A percentile compares a stretch with the other conserved stretches of the same genome.
Evolutionary conservation across 2,888 invertebrate species (phyloP).

Genomic region (Drosophila mettleri): DNA sequence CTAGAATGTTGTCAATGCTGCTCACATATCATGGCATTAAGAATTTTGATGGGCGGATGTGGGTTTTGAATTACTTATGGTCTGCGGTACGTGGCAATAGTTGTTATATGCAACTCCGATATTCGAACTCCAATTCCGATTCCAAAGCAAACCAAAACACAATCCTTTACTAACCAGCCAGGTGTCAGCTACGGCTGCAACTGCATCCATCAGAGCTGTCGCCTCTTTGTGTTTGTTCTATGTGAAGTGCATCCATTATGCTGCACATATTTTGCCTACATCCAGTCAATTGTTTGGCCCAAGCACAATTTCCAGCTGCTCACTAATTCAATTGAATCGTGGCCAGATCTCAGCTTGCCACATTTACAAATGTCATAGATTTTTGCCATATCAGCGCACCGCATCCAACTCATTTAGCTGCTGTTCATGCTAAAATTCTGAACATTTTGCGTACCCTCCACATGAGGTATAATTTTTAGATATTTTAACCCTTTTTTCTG

Average conservation of each 20-base stretch:
- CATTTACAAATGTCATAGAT: conserved; percentile 45
- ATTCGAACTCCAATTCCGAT: neutral
- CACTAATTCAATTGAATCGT: conserved; percentile 63
- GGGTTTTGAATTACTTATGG: conserved; percentile 50
- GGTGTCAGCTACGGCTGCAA: conserved; percentile 40
- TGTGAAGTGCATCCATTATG: conserved; percentile 67
- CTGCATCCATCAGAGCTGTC: conserved; percentile 60
- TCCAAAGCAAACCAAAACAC: conserved; percentile 16
- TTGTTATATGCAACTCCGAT: neutral
- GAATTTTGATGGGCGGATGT: conserved; percentile 64
- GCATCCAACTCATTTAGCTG: conserved; percentile 47
- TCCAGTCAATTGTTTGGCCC: conserved; percentile 49
- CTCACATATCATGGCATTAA: conserved; percentile 43
- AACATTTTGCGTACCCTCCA: conserved; percentile 40
- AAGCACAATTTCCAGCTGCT: conserved; percentile 67
- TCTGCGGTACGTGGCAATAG: conserved; percentile 5
- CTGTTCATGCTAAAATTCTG: conserved; percentile 31
- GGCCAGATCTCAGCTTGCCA: conserved; percentile 30
- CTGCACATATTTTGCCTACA: conserved; percentile 41
- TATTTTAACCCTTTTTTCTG: conserved; percentile 49
- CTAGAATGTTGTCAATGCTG: conserved; percentile 36
- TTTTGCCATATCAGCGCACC: conserved; percentile 56
- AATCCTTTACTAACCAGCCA: conserved; percentile 54
- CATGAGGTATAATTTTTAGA: conserved; percentile 55
- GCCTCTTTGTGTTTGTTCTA: conserved; percentile 38